A percentile compares a stretch with the other conserved stretches of the same genome.
Conservation (phyloP, 2,113 vertebrate genomes). For the Chrysemys picta region DNA sequence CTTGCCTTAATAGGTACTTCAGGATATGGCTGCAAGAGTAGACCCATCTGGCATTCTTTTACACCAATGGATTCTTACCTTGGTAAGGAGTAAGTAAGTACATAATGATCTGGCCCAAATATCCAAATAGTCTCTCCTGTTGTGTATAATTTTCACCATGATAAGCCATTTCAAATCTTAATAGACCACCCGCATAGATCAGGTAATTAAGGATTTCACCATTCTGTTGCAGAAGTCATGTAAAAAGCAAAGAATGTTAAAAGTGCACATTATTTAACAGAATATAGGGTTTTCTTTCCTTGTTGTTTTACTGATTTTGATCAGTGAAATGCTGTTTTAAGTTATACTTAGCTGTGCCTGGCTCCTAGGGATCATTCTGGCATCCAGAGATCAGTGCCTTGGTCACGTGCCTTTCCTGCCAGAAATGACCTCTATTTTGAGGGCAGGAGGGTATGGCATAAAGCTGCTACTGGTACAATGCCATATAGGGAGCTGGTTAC, state of each 20-base stretch:
- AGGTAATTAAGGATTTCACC: neutral
- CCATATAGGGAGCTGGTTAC: fast-evolving
- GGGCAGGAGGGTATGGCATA: neutral
- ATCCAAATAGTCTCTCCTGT: neutral
- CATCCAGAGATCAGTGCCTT: neutral
- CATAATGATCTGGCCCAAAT: neutral
- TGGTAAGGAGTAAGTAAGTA: neutral
- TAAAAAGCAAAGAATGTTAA: neutral
- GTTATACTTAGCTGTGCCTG: neutral
- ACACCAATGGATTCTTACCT: neutral
- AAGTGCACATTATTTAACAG: neutral
- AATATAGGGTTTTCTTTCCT: fast-evolving
- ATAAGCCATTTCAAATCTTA: neutral
- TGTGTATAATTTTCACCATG: neutral
- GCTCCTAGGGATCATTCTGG: neutral
- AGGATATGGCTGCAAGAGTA: neutral
- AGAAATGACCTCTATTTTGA: neutral
- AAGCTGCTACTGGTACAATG: neutral
- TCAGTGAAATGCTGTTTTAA: neutral
- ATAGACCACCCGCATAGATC: neutral
- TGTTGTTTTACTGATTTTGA: neutral
- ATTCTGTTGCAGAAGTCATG: neutral
- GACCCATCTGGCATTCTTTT: neutral
- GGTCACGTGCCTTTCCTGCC: neutral
- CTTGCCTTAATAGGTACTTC: neutral